Evolutionary conservation across 2,113 vertebrate species (phyloP), one percentile per base, ranked within the genome.

Genomic region (Acanthisitta chloris): DNA sequence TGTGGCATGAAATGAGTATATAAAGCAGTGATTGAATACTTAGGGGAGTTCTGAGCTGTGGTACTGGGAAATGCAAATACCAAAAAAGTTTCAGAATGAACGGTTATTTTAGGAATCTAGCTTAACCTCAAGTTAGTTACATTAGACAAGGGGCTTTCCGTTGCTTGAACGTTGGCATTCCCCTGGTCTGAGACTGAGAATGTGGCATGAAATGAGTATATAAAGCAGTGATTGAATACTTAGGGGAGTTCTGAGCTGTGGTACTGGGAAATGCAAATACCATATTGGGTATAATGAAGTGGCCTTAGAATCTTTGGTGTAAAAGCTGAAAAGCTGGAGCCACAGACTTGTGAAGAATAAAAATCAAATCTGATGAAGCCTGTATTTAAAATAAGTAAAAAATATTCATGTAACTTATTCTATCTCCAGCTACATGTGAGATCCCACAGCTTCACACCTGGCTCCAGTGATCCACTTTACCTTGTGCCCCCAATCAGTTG

Each of bases 71-170:
- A 31, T 1, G 3, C 28, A 70, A 72, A 80, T 88, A 62, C 80
- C 83, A 45, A 48, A 64, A 19, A 28, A 43, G 31, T 64, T 34
- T 52, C n/a, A 34, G 92, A 66, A 58, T 67, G 80, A 90, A 80
- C 36, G 48, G 51, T 84, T 94, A 64, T 95, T 96, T 94, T 57
- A 87, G 69, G 81, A 94, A 92, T 92, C 49, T 92, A 73, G 80
- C 36, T 91, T 91, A 70, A 89, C 51, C 69, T 96, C 79, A 72
- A 82, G 38, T 80, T 43, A 86, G 73, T 86, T 86, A 57, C 26
- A 55, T 77, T 90, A 88, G 91, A 51, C 54, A 59, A 91, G 93
- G 90, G 93, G 79, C 85, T 95, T 96, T 96, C 91, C 79, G 36
- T 25, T 1, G 5, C 36, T 66, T 81, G 40, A 82, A 45, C 12